Evolutionary conservation across 2,888 invertebrate genomes (phyloP).

Genomic region (Pyrocoelia pectoralis): DNA sequence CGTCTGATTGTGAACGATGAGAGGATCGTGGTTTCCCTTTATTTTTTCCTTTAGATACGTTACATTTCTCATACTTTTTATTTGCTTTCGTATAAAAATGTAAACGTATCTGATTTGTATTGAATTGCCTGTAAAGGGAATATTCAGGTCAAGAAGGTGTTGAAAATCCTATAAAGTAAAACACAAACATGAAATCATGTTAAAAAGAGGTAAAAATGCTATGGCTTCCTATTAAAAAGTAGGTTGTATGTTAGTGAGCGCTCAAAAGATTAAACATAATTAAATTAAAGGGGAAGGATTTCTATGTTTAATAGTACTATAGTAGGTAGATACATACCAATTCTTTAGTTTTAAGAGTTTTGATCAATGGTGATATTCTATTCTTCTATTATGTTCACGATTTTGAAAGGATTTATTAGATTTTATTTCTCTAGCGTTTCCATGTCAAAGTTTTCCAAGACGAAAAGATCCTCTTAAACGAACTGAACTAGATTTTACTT

Average conservation of each 20-base stretch:
- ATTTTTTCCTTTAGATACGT: slow-evolving; percentile 25
- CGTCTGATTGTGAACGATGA: slow-evolving; percentile 42
- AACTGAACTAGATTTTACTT: slow-evolving; percentile 29
- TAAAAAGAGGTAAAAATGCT: not conserved
- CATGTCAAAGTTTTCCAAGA: slow-evolving; percentile 5
- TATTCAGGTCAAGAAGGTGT: not conserved
- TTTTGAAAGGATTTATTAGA: slow-evolving; percentile 10
- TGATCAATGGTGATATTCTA: not conserved
- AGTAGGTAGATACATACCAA: no score
- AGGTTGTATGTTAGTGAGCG: not conserved
- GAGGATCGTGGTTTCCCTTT: slow-evolving; percentile 37
- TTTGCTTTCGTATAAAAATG: not conserved
- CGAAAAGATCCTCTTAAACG: slow-evolving; percentile 27
- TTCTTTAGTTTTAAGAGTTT: not conserved
- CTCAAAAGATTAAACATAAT: not conserved
- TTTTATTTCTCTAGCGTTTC: slow-evolving; percentile 22
- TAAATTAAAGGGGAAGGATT: not conserved
- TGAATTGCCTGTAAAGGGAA: no score
- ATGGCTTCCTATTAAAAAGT: not conserved
- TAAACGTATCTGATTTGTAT: no score
- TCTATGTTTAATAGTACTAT: no score
- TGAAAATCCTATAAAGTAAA: not conserved
- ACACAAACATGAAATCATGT: not conserved
- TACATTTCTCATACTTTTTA: slow-evolving; percentile 19
- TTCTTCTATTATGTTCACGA: slow-evolving; percentile 17